Evolutionary conservation across 2,113 vertebrate genomes (phyloP).

Genomic region (Corythaeola cristata): DNA sequence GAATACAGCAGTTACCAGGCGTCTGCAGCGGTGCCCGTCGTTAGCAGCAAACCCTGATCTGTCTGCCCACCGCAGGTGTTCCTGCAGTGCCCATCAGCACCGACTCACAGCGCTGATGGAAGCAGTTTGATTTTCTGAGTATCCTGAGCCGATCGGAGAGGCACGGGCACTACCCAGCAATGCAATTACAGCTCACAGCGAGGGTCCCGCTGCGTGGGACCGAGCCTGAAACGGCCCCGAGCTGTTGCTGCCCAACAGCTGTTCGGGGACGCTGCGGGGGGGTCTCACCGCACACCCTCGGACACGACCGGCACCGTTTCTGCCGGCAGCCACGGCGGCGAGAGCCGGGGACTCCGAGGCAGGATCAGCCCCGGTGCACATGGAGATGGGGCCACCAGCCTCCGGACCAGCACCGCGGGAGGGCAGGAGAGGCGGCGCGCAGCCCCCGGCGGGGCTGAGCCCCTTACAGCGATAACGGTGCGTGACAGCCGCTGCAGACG

Average conservation of each 20-base stretch:
- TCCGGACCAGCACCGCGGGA: neutral
- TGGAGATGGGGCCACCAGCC: neutral
- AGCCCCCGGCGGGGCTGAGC: neutral
- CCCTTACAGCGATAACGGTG: neutral
- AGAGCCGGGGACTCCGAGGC: fast-evolving
- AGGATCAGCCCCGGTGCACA: fast-evolving
- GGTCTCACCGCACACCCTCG: neutral
- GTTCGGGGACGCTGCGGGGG: neutral
- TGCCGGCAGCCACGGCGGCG: neutral
- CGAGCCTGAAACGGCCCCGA: neutral
- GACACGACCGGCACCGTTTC: fast-evolving
- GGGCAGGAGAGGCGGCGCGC: fast-evolving
- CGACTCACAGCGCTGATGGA: neutral
- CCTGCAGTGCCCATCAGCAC: neutral
- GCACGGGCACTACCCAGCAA: neutral
- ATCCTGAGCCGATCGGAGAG: neutral
- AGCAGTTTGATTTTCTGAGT: neutral
- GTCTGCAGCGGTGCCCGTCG: neutral
- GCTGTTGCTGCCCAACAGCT: neutral
- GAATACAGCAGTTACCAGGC: neutral
- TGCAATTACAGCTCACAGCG: neutral
- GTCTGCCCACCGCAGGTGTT: neutral
- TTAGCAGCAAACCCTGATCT: neutral
- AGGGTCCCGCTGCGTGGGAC: neutral
- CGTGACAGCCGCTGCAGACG: fast-evolving